phyloP scores from a whole-genome alignment of 2,888 invertebrate species.

The Drosophila mercatorum region DNA sequence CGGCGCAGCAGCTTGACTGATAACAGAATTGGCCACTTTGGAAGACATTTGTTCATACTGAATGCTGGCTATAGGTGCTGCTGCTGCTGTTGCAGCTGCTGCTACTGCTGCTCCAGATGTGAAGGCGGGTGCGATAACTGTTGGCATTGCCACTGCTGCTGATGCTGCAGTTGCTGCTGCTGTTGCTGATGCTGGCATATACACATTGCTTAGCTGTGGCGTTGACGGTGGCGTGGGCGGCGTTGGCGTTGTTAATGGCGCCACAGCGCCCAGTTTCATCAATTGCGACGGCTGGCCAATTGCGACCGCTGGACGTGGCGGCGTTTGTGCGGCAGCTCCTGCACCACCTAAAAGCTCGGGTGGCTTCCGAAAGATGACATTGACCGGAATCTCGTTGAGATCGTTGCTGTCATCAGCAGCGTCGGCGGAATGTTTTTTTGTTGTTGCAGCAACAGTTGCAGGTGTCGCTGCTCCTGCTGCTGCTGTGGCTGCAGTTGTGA shows the following conservation, averaged over 20 bases:
- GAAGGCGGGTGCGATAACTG: slow-evolving; percentile 38
- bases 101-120: slow-evolving; percentile 25
- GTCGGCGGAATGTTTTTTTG: slow-evolving; percentile 81
- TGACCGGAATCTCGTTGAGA: slow-evolving; percentile 83
- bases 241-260: slow-evolving; percentile 57
- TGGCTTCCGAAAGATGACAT: slow-evolving; percentile 83
- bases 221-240: slow-evolving; percentile 16
- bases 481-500: slow-evolving; percentile 37
- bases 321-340: slow-evolving; percentile 26
- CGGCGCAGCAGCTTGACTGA: slow-evolving; percentile 19
- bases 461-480: slow-evolving; percentile 22
- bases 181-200: slow-evolving; percentile 32
- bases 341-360: slow-evolving; percentile 27
- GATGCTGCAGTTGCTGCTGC: slow-evolving; percentile 7
- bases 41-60: slow-evolving; percentile 75
- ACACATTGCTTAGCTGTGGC: slow-evolving; percentile 74
- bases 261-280: slow-evolving; percentile 43
- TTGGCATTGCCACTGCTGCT: slow-evolving; percentile 7
- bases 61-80: slow-evolving; percentile 27
- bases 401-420: slow-evolving; percentile 70
- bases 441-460: slow-evolving; percentile 8
- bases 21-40: slow-evolving; percentile 65
- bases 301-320: slow-evolving; percentile 32
- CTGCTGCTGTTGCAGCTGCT: slow-evolving; percentile 17
- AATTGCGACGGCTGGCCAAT: slow-evolving; percentile 9